Percentiles rank a stretch among this genome's conserved stretches.
Conservation (phyloP, 1,140 invertebrate genomes). For the Pogonomyrmex californicus region DNA sequence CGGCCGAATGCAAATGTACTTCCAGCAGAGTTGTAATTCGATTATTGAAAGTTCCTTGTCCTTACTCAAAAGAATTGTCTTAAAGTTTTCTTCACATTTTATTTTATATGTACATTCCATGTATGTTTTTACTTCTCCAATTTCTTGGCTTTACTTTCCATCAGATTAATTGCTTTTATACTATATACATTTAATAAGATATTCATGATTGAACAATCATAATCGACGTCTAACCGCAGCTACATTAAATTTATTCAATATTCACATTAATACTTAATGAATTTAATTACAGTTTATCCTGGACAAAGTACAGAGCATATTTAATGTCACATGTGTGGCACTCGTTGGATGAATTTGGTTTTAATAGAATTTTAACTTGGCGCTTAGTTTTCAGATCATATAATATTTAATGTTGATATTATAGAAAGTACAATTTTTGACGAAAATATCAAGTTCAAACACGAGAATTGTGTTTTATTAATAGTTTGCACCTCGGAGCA, state of each 20-base stretch:
- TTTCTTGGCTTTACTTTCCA: neutral
- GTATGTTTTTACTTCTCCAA: neutral
- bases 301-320: neutral
- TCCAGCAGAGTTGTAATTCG: slow-evolving; percentile 31
- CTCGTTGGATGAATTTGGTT: neutral
- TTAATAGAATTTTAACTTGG: slow-evolving; percentile 18
- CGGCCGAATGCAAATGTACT: neutral
- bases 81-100: slow-evolving; percentile 17
- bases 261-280: slow-evolving; percentile 35
- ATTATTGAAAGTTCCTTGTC: slow-evolving; percentile 12
- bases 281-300: neutral
- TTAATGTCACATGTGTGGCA: neutral
- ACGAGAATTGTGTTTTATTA: neutral
- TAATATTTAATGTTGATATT: neutral
- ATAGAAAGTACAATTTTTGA: slow-evolving; percentile 16
- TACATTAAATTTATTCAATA: slow-evolving; percentile 26
- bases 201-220: neutral
- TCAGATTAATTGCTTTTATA: neutral
- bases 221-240: neutral
- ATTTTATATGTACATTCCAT: neutral
- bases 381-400: neutral
- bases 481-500: neutral
- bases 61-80: neutral
- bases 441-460: neutral
- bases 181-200: neutral